These are phyloP conservation scores for Engystomops pustulosus DNA, from an alignment of 2,113 vertebrate genomes.

Conservation along the genomic window DNA sequence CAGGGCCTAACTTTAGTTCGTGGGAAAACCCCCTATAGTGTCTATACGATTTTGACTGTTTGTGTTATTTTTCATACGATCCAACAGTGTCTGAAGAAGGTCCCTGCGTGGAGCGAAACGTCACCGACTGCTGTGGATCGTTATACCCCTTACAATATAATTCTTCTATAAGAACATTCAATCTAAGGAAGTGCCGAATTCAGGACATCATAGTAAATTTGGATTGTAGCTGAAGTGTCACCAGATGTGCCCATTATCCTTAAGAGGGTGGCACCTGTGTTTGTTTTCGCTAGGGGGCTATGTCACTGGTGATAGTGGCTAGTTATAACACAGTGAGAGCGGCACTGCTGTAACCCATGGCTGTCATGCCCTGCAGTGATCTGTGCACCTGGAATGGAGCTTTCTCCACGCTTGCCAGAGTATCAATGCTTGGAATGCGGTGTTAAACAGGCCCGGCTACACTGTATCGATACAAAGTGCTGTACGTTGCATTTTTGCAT, in stretches of 20 bases:
- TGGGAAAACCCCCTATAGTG: no score
- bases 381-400: not conserved
- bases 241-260: not conserved
- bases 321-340: not conserved
- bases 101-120: no score
- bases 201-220: no score
- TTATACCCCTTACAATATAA: no score
- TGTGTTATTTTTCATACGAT: no score
- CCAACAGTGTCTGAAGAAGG: no score
- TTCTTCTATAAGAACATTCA: no score
- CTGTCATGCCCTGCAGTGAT: slow-evolving; percentile 20
- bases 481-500: slow-evolving; percentile 5
- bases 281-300: not conserved
- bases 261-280: not conserved
- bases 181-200: no score
- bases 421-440: slow-evolving; percentile 11
- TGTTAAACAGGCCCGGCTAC: not conserved
- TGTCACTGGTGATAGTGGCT: not conserved
- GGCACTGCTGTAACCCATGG: not conserved
- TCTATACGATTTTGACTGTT: no score
- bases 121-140: no score
- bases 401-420: not conserved
- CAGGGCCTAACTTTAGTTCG: no score
- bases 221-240: no score
- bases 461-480: not conserved